A percentile compares a stretch with the other conserved stretches of the same genome.
phyloP scores from a whole-genome alignment of 2,113 vertebrate species.

The Dasypus novemcinctus region DNA sequence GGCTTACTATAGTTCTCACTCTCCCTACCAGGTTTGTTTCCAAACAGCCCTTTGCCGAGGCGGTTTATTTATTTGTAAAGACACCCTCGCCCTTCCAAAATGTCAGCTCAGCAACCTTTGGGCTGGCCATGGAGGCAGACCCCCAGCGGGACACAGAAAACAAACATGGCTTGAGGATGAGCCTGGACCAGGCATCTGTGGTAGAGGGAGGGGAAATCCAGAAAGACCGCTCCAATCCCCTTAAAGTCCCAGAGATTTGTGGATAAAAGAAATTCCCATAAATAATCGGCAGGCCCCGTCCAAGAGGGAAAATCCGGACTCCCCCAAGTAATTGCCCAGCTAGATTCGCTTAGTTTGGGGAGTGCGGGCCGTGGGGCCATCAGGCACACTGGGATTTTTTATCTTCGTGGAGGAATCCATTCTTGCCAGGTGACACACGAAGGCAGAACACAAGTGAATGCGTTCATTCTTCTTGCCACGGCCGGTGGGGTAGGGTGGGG shows the following conservation, averaged over 20 bases:
- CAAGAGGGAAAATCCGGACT: slow-evolving; percentile 20
- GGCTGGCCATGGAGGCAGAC: not conserved
- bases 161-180: not conserved
- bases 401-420: not conserved
- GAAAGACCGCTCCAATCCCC: slow-evolving; percentile 63
- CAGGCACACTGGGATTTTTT: not conserved
- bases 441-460: not conserved
- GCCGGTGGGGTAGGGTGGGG: not conserved
- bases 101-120: not conserved
- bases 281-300: slow-evolving; percentile 60
- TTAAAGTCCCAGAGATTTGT: slow-evolving; percentile 65
- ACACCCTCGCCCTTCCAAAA: not conserved
- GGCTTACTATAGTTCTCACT: not conserved
- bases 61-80: slow-evolving; percentile 37
- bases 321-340: slow-evolving; percentile 7
- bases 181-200: not conserved
- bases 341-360: not conserved
- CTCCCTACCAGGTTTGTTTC: slow-evolving; percentile 35
- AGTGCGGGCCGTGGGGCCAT: not conserved
- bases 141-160: not conserved
- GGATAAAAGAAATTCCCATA: slow-evolving; percentile 74
- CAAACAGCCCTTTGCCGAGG: not conserved
- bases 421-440: not conserved
- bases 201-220: slow-evolving; percentile 41
- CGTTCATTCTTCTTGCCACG: not conserved